Base-by-base conservation (phyloP, 2,888 invertebrate species). In the Shargacucullia verbasci region DNA sequence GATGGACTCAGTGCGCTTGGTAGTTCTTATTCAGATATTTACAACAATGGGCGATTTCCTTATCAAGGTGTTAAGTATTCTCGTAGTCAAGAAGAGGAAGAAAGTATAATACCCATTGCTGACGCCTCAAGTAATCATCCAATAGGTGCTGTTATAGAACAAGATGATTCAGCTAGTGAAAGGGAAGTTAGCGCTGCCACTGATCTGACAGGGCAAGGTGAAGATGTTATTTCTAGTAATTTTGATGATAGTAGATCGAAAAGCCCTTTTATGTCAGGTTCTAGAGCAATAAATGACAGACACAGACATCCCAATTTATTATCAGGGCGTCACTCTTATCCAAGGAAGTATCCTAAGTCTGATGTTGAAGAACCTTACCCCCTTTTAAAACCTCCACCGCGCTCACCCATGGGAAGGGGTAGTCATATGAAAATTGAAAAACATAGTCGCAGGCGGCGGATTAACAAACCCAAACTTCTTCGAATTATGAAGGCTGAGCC, bases 141-240 rank as follows among this genome's bases (percentile, higher is more conserved):
- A 1, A 94, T 94, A 55, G 94, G 94, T 20, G 92, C 94, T 27
- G 94, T 94, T 0, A 85, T 93, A 48, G 94, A 94, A 70, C 88
- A 91, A 82, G 91, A 89, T 49, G 90, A 88, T 40, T 60, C 81
- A 35, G 76, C 79, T 39, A 85, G 82, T 70, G 87, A 81, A 38
- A 80, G 82, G 20, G 92, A 89, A 67, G 81, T 76, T 3, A 80
- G 68, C 53, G 74, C 79, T 25, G 83, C 78, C 4, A 59, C 82
- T 15, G 92, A 91, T 44, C 64, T 85, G 20, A 84, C 83, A 29
- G 88, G 81, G 13, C 79, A 85, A 34, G 86, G 73, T 29, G 88
- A 87, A 20, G 89, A 89, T 48, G 65, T 52, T 41, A 57, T 82
- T 54, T 56, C 79, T 6, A 70, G 69, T 12, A 82, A 78, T 71